A percentile compares a stretch with the other conserved stretches of the same genome.
phyloP scores from a whole-genome alignment of 2,888 invertebrate genomes.

The Acanthosepion lycidas region DNA sequence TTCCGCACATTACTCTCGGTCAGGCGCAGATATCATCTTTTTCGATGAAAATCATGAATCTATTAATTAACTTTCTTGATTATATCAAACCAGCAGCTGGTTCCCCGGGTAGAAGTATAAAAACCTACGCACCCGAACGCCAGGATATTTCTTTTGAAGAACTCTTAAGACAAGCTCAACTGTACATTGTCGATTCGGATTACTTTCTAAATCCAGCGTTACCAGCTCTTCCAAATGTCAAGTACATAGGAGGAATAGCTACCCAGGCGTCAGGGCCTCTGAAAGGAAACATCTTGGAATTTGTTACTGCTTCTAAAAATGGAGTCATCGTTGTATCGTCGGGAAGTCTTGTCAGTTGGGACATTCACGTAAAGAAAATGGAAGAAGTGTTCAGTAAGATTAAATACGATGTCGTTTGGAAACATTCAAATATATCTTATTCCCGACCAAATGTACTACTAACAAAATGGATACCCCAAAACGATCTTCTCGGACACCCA shows the following conservation, averaged over 20 bases:
- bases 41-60: too few relatives aligned
- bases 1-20: not conserved
- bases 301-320: conserved; percentile 50
- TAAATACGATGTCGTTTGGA: not conserved
- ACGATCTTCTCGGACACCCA: not conserved
- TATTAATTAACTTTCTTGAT: too few relatives aligned
- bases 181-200: conserved; percentile 53
- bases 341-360: conserved; percentile 43
- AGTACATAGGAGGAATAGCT: conserved; percentile 52
- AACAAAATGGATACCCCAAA: too few relatives aligned
- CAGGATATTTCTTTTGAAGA: conserved; percentile 45
- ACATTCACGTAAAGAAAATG: conserved; percentile 49
- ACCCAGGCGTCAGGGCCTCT: conserved; percentile 50
- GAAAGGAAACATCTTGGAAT: conserved; percentile 47
- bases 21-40: too few relatives aligned
- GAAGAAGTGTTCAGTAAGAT: conserved; percentile 50
- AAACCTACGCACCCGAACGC: conserved; percentile 51
- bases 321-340: conserved; percentile 55
- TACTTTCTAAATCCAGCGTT: conserved; percentile 50
- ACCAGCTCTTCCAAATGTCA: conserved; percentile 52
- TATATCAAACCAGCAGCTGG: not conserved
- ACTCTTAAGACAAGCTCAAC: conserved; percentile 49
- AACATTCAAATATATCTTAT: too few relatives aligned
- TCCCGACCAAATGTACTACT: too few relatives aligned
- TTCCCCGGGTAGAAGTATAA: not conserved